These are phyloP conservation scores for Ptiloglossa arizonensis DNA, from an alignment of 1,140 invertebrate genomes.

Conservation along the genomic window DNA sequence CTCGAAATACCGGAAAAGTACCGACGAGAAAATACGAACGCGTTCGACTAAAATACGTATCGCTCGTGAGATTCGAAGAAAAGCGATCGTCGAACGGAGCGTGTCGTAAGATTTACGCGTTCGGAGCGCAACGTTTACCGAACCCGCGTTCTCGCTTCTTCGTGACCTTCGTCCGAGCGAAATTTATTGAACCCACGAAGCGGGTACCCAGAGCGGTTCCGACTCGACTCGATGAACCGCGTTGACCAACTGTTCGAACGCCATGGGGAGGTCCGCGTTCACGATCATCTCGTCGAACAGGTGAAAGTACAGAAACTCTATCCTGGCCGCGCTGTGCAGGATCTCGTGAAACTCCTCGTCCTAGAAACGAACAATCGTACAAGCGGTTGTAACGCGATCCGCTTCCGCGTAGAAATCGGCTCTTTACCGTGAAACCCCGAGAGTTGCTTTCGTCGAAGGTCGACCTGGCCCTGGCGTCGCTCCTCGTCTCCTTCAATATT, in stretches of 20 bases:
- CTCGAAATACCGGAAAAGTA: slow-evolving; percentile 40
- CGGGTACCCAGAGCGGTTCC: slow-evolving; percentile 98
- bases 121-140: neutral
- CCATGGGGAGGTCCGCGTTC: slow-evolving; percentile 93
- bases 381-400: neutral
- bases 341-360: slow-evolving; percentile 97
- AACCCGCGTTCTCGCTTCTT: neutral
- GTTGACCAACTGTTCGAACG: slow-evolving; percentile 93
- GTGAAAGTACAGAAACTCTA: slow-evolving; percentile 97
- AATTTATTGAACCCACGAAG: slow-evolving; percentile 93
- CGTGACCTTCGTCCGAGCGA: neutral
- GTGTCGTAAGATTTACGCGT: neutral
- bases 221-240: slow-evolving; percentile 93
- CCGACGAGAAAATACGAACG: slow-evolving; percentile 16
- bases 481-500: slow-evolving; percentile 91
- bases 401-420: neutral
- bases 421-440: slow-evolving; percentile 92
- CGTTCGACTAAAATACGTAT: neutral
- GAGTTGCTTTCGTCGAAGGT: slow-evolving; percentile 95
- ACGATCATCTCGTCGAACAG: slow-evolving; percentile 96
- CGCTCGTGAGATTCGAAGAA: neutral
- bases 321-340: slow-evolving; percentile 91
- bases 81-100: slow-evolving; percentile 35
- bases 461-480: slow-evolving; percentile 90
- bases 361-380: slow-evolving; percentile 80